phyloP scores from a whole-genome alignment of 2,797 vertebrate species.

The Dromococcyx pavoninus region DNA sequence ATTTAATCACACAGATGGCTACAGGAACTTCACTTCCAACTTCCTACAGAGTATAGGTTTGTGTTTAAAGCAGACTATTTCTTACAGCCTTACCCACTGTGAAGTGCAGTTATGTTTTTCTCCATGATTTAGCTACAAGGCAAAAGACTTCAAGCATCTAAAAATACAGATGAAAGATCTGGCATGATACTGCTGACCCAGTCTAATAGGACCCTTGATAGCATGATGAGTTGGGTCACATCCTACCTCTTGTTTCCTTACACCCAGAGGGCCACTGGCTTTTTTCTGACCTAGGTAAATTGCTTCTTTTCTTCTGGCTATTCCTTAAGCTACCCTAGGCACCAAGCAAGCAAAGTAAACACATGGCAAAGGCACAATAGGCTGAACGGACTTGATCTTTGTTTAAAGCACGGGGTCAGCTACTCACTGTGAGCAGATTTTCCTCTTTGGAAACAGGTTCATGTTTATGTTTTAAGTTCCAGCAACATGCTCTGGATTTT shows the following conservation, averaged over 20 bases:
- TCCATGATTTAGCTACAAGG: conserved; percentile 55
- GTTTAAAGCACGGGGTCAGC: conserved; percentile 76
- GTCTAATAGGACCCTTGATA: conserved; percentile 52
- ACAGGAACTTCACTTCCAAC: conserved; percentile 15
- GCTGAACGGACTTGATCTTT: conserved; percentile 68
- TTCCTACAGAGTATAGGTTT: conserved; percentile 1
- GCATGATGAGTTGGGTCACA: conserved; percentile 27
- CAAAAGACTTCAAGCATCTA: conserved; percentile 57
- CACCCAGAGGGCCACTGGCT: not conserved
- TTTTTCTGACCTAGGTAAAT: conserved; percentile 48
- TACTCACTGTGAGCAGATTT: conserved; percentile 78
- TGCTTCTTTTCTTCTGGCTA: conserved; percentile 45
- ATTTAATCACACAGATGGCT: not conserved
- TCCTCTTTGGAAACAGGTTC: conserved; percentile 78
- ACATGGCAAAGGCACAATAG: conserved; percentile 68
- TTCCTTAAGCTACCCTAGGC: conserved; percentile 57
- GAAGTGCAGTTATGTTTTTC: conserved; percentile 53
- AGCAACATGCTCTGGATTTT: conserved; percentile 72
- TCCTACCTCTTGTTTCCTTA: conserved; percentile 25
- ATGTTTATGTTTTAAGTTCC: conserved; percentile 80
- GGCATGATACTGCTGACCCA: conserved; percentile 50
- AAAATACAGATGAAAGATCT: conserved; percentile 61
- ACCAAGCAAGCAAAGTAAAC: conserved; percentile 50
- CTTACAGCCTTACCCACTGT: conserved; percentile 46
- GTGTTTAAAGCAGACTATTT: conserved; percentile 57